Evolutionary conservation across 2,797 vertebrate genomes (phyloP).

Genomic region (Betta splendens): DNA sequence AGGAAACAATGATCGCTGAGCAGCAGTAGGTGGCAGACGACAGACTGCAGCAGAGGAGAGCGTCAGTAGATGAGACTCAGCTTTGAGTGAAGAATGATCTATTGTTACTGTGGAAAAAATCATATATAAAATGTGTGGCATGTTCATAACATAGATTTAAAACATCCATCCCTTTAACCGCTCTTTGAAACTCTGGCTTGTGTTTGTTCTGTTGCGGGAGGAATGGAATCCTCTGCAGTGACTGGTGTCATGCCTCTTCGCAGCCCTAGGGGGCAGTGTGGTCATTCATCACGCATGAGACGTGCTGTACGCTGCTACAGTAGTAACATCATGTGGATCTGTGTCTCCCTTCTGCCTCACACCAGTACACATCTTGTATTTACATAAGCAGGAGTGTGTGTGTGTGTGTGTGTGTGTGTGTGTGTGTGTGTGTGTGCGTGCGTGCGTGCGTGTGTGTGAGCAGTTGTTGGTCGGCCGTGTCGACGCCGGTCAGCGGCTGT

Average conservation of each 20-base stretch:
- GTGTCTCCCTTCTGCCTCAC: slow-evolving; percentile 52
- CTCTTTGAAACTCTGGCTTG: no score
- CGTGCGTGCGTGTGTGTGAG: slow-evolving; percentile 10
- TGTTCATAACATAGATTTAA: no score
- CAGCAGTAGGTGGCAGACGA: no score
- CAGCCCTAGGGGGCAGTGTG: slow-evolving; percentile 61
- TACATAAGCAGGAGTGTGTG: slow-evolving; percentile 55
- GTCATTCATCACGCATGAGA: slow-evolving; percentile 21
- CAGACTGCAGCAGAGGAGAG: no score
- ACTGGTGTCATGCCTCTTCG: background rate
- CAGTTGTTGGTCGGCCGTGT: slow-evolving; percentile 34
- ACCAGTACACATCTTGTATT: slow-evolving; percentile 58
- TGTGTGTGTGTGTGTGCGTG: slow-evolving; percentile 14
- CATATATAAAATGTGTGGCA: no score
- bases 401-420: slow-evolving; percentile 20
- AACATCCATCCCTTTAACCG: no score
- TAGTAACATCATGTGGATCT: slow-evolving; percentile 54
- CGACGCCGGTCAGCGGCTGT: slow-evolving; percentile 37
- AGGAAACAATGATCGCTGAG: no score
- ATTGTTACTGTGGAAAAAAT: no score
- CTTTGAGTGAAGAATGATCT: no score
- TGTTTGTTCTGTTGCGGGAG: slow-evolving; percentile 19
- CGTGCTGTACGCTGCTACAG: slow-evolving; percentile 23
- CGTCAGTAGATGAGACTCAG: no score
- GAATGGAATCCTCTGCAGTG: slow-evolving; percentile 40